phyloP scores from a whole-genome alignment of 1,140 invertebrate species.

The Drosophila arizonae region DNA sequence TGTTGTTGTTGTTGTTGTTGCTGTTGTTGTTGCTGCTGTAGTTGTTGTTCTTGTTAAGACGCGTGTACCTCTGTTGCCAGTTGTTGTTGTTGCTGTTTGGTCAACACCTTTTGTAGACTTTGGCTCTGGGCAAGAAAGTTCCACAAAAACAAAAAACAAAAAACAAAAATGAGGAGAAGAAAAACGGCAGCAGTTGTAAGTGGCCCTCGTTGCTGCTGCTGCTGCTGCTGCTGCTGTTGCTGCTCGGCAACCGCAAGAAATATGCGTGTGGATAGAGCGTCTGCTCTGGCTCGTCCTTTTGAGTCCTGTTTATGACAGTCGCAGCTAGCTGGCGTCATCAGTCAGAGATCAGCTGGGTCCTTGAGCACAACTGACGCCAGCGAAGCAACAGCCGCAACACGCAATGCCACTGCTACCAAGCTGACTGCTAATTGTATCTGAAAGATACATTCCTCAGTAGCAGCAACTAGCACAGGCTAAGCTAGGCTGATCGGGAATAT shows the following conservation, averaged over 20 bases:
- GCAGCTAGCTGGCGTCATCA: slow-evolving; percentile 38
- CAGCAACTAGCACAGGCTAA: background rate
- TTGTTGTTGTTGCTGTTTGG: slow-evolving; percentile 59
- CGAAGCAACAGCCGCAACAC: background rate
- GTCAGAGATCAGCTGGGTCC: slow-evolving; percentile 51
- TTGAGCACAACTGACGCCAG: slow-evolving; percentile 72
- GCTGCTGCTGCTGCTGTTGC: slow-evolving; percentile 43
- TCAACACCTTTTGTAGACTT: slow-evolving; percentile 79
- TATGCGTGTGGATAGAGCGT: slow-evolving; percentile 59
- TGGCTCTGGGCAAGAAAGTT: slow-evolving; percentile 69
- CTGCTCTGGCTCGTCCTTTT: slow-evolving; percentile 53
- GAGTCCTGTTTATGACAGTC: slow-evolving; percentile 62
- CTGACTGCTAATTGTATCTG: background rate
- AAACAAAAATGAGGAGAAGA: background rate
- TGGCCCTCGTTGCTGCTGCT: slow-evolving; percentile 57
- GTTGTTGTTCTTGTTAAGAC: slow-evolving; percentile 65
- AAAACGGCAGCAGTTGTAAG: slow-evolving; percentile 76
- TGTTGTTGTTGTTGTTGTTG: slow-evolving; percentile 23
- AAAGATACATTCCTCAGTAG: background rate
- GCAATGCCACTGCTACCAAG: background rate
- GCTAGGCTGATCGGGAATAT: too few relatives aligned
- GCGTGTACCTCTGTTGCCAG: slow-evolving; percentile 60
- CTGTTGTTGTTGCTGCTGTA: slow-evolving; percentile 36
- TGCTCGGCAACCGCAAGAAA: slow-evolving; percentile 64
- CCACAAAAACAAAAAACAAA: slow-evolving; percentile 15